Evolutionary conservation across 2,113 vertebrate genomes (phyloP).

Genomic region (Megaceryle torquata): DNA sequence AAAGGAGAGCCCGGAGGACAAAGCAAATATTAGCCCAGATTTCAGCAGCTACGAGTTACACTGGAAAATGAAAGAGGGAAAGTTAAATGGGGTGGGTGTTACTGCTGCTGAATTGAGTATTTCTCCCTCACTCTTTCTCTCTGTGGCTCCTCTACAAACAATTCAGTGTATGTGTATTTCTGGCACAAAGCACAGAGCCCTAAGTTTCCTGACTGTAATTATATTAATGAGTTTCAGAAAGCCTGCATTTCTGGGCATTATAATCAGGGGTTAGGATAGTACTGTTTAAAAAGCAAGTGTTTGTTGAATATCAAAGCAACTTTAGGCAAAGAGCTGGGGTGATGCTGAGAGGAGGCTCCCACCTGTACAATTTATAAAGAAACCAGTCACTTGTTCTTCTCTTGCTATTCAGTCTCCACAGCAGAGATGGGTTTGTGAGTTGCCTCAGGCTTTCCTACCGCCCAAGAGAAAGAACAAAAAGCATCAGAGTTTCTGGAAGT

Average conservation of each 20-base stretch:
- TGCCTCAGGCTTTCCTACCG: not conserved
- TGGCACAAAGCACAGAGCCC: conserved; percentile 57
- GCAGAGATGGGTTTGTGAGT: not conserved
- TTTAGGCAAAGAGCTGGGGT: conserved; percentile 8
- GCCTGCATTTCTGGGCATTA: conserved; percentile 52
- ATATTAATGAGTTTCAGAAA: conserved; percentile 72
- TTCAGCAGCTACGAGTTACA: not conserved
- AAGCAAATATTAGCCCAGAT: not conserved
- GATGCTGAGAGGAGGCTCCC: conserved; percentile 7
- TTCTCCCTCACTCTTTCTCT: not conserved
- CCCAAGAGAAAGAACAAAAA: not conserved
- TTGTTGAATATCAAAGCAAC: conserved; percentile 51
- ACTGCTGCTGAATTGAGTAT: conserved; percentile 9
- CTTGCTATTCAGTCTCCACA: not conserved
- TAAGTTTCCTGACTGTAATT: conserved; percentile 68
- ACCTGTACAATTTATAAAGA: conserved; percentile 27
- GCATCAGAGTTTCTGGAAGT: not conserved
- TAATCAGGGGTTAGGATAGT: conserved; percentile 47
- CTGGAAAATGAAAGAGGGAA: not conserved
- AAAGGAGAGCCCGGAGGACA: not conserved
- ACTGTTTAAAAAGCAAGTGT: conserved; percentile 30
- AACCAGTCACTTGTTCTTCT: not conserved
- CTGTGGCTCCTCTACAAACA: conserved; percentile 34
- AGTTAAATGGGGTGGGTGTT: not conserved
- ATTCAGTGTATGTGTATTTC: conserved; percentile 44